Evolutionary conservation across 2,113 vertebrate species (phyloP), one percentile per base, ranked within the genome.

Genomic region (Vulpes ferrilata): DNA sequence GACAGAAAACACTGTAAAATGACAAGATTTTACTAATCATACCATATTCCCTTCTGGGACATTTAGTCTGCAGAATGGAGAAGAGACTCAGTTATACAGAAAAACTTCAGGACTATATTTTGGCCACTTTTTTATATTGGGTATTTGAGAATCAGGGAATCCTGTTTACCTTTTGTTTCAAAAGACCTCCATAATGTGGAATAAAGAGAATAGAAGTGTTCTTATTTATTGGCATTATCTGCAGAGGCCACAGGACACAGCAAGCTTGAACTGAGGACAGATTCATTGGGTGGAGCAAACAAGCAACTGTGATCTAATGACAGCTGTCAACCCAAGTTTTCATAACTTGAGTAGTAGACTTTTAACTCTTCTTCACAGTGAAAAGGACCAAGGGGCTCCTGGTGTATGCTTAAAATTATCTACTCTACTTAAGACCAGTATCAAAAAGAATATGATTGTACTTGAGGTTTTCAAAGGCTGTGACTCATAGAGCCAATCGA

Each of bases 81-180:
- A 95, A 55, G n/a, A 51, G 38, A 88, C 12, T 90, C 7, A 74
- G 17, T 69, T 95, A 20, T 80, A 53, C 38, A 93, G 59, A 71
- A 95, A 85, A 79, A 32, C 7, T 78, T 17, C 80, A 90, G 64
- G n/a, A 69, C 51, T 89, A 2, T n/a, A 51, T 92, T 89, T 89
- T 73, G 19, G 3, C 10, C 19, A 30, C 23, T 62, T 71, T 92
- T 89, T 38, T 2, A 95, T 30, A 71, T 4, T 60, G 27, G 27
- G 67, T 73, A 57, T 55, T 83, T 74, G n/a, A 92, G 35, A 92
- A 30, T 69, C 25, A 43, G 5, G 2, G 53, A 89, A 53, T 79
- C 27, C 10, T 79, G 0, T 82, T 78, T 89, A 2, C 16, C 92
- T 86, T 55, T 43, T 79, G 22, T 62, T 48, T 1, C 15, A 90